phyloP scores from a whole-genome alignment of 1,140 invertebrate species.

The Zaprionus vittiger region DNA sequence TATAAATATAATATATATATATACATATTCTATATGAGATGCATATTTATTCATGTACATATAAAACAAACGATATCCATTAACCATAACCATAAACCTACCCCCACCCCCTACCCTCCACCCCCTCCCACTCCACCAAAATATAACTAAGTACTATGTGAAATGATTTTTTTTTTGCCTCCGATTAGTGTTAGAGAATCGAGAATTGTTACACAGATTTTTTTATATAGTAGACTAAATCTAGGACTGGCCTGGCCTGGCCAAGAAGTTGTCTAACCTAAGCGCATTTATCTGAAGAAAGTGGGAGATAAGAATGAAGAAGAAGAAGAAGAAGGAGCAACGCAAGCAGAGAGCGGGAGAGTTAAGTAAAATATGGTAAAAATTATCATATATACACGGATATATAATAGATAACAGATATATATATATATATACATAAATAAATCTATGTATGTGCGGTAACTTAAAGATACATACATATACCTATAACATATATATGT shows the following conservation, averaged over 20 bases:
- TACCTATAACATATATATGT: conserved; percentile 17
- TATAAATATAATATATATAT: conserved; percentile 45
- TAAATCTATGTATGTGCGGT: background rate
- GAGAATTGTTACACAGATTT: conserved; percentile 30
- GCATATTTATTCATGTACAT: conserved; percentile 70
- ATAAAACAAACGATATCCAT: conserved; percentile 28
- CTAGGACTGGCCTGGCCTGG: conserved; percentile 33
- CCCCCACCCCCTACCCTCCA: background rate
- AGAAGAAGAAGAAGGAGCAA: conserved; percentile 43
- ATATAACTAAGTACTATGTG: conserved; percentile 46
- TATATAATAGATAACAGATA: conserved; percentile 11
- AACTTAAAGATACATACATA: conserved; percentile 8
- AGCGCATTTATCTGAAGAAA: conserved; percentile 32
- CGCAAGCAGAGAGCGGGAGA: background rate
- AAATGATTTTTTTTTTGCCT: conserved; percentile 61
- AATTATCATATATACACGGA: conserved; percentile 41
- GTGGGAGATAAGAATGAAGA: background rate
- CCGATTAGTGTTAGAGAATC: conserved; percentile 44
- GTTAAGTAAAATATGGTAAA: conserved; percentile 21
- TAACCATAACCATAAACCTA: background rate
- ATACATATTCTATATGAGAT: conserved; percentile 26
- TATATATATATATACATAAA: conserved; percentile 18
- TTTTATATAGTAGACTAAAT: conserved; percentile 23
- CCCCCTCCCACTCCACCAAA: background rate
- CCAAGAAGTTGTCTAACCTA: conserved; percentile 25